Base-by-base conservation (phyloP, 2,113 vertebrate species). In the Clarias gariepinus region DNA sequence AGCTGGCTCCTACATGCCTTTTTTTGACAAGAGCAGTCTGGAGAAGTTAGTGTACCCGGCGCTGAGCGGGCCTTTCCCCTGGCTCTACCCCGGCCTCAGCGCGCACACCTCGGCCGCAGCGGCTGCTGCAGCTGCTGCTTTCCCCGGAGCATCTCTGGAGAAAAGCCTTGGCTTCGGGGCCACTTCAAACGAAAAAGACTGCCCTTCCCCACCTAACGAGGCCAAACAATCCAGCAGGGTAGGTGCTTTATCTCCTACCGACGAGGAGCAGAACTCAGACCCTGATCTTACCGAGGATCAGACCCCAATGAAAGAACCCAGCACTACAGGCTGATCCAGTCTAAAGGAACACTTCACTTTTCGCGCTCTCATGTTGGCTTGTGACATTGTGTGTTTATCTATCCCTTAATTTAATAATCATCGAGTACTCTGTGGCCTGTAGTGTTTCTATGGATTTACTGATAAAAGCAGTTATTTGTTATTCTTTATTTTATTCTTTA, bases 11-110 rank as follows among this genome's bases (percentile, higher is more conserved):
- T 94, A 98, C 91, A 95, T 97, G 95, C 97, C 97, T 82, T 93
- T 97, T 89, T 94, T 98, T 92, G 97, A 98, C 87, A 98, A 97
- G 87, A 94, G 92, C 90, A 92, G 94, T 92, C 91, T 97, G 90
- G 97, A 99, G 71, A 98, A 97, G 89, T 96, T 95, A 87, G 93
- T 98, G 87, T 97, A 96, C 90, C 96, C 96, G 0, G 92, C 95
- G 11, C 91, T 95, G 0, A 92, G 93, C 0, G 93, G 93, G 12
- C 97, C 97, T 0, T 96, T 98, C 91, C 97, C 96, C 0, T 95
- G 97, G 90, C 90, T 98, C 0, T 97, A 97, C 90, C 95, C 96
- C 0, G 94, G 95, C 77, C 85, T 96, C 79, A 91, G 94, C 0
- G 93, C 95, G 0, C 95, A 96, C 3, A 92, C 94, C 1, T 87